These are phyloP conservation scores for Mesorhabditis belari DNA, from an alignment of 2,888 invertebrate genomes.

Conservation along the genomic window DNA sequence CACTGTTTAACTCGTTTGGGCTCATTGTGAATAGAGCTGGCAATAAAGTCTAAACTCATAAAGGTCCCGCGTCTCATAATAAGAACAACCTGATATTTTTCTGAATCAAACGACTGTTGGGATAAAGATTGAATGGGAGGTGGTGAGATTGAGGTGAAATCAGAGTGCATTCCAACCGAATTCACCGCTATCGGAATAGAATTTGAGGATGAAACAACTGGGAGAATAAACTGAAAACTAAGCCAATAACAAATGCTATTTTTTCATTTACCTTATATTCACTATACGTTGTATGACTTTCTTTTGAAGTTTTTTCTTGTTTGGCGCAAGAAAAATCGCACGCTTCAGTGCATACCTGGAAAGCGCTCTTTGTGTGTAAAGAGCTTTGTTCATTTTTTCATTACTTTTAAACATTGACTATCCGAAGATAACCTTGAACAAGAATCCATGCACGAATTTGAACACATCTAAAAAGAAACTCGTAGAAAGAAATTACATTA, in stretches of 20 bases:
- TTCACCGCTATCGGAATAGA: not conserved
- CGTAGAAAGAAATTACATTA: too few relatives aligned
- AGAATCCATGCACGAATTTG: not conserved
- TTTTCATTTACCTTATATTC: not conserved
- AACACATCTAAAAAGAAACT: not conserved
- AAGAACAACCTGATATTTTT: too few relatives aligned
- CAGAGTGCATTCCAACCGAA: too few relatives aligned
- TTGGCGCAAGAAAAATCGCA: not conserved
- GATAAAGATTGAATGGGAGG: too few relatives aligned
- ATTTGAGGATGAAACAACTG: not conserved
- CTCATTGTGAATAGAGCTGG: too few relatives aligned
- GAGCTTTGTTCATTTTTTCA: not conserved
- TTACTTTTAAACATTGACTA: not conserved
- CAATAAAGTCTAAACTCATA: too few relatives aligned
- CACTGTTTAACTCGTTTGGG: too few relatives aligned
- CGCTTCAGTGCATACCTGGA: not conserved
- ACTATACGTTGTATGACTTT: not conserved
- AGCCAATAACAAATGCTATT: not conserved
- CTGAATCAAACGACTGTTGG: too few relatives aligned
- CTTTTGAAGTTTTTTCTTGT: not conserved
- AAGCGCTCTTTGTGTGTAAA: not conserved
- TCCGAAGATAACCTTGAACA: not conserved
- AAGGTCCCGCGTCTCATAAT: too few relatives aligned
- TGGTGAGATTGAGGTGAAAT: too few relatives aligned
- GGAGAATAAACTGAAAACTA: not conserved